phyloP scores from a whole-genome alignment of 2,797 vertebrate genomes.

The Phylloscopus collybita region DNA sequence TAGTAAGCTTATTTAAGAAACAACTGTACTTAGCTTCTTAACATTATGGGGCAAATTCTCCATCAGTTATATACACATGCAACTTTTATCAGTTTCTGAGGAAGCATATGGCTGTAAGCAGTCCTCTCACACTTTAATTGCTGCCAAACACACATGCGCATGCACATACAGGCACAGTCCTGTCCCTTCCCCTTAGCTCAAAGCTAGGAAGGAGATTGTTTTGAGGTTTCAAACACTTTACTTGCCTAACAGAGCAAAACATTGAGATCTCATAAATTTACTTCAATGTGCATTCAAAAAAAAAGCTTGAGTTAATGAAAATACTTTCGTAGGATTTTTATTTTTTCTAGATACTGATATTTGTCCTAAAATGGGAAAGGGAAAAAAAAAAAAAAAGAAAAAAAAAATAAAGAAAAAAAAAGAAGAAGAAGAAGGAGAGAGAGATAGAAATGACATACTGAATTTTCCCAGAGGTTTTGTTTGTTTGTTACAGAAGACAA shows the following conservation, averaged over 20 bases:
- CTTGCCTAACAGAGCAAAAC: neutral
- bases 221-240: slow-evolving; percentile 38
- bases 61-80: neutral
- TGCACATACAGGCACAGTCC: fast-evolving
- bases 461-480: neutral
- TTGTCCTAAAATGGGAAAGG: neutral
- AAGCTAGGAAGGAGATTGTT: neutral
- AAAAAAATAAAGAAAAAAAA: no score
- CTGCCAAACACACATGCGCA: neutral
- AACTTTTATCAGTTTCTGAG: slow-evolving; percentile 39
- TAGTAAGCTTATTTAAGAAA: neutral
- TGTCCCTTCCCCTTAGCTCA: neutral
- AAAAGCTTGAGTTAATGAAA: neutral
- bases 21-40: neutral
- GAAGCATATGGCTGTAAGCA: slow-evolving; percentile 28
- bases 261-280: slow-evolving; percentile 5
- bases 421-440: no score
- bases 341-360: neutral
- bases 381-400: neutral
- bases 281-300: neutral
- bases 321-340: neutral
- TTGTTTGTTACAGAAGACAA: neutral
- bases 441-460: fast-evolving
- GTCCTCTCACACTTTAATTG: slow-evolving; percentile 19
- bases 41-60: neutral